These are phyloP conservation scores for Hydriomena furcata DNA, from an alignment of 2,888 invertebrate species.

Conservation along the genomic window DNA sequence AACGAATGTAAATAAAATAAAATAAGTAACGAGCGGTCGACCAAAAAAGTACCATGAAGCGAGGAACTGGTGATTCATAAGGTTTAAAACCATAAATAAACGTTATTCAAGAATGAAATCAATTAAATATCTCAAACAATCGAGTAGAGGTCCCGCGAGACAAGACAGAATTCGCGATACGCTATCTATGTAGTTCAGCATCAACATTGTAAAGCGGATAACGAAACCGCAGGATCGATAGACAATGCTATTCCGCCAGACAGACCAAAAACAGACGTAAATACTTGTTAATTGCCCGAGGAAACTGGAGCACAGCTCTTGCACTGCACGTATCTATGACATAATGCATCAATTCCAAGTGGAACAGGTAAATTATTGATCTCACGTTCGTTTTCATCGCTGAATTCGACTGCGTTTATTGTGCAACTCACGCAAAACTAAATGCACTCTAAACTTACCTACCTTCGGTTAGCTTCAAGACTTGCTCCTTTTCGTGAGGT, in stretches of 20 bases:
- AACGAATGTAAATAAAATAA: too few relatives aligned
- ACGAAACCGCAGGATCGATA: constrained; percentile 43
- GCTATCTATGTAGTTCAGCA: constrained; percentile 56
- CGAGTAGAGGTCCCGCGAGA: constrained; percentile 52
- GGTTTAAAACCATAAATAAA: background rate
- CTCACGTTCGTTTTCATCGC: constrained; percentile 72
- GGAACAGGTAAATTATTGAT: constrained; percentile 68
- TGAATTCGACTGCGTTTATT: constrained; percentile 52
- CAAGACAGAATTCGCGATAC: constrained; percentile 50
- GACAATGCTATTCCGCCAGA: constrained; percentile 41
- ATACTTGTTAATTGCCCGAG: constrained; percentile 54
- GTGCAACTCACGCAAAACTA: constrained; percentile 49
- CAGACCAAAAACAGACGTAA: constrained; percentile 47
- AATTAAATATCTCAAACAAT: constrained; percentile 32
- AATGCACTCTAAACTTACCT: constrained; percentile 46
- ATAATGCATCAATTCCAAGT: constrained; percentile 51
- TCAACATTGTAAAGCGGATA: constrained; percentile 41
- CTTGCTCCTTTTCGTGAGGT: constrained; percentile 41
- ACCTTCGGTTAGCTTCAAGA: constrained; percentile 32
- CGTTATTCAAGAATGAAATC: background rate
- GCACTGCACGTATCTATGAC: constrained; percentile 46
- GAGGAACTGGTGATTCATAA: background rate
- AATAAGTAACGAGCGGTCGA: too few relatives aligned
- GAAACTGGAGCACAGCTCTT: constrained; percentile 57
- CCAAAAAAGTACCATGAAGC: background rate